Conservation (phyloP, 2,113 vertebrate species). For the Thamnophis sirtalis region DNA sequence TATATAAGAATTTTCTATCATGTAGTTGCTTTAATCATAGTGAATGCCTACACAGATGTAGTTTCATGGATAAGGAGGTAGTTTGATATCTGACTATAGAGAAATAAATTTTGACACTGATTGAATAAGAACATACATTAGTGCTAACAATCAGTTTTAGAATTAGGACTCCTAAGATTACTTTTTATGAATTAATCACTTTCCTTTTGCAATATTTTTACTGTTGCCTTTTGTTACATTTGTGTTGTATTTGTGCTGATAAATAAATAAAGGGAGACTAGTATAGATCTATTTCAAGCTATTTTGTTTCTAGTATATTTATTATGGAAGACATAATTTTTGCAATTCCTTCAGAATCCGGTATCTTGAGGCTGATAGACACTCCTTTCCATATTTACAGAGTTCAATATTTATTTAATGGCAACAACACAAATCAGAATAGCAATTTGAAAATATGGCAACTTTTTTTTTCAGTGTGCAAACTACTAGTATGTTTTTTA, state of each 20-base stretch:
- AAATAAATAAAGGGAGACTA: too few species aligned
- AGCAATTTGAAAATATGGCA: conserved; percentile 45
- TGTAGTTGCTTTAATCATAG: too few species aligned
- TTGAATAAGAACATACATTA: too few species aligned
- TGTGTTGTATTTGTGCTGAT: too few species aligned
- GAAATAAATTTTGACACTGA: too few species aligned
- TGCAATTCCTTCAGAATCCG: conserved; percentile 5
- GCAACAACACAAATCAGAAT: background rate
- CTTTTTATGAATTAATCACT: background rate
- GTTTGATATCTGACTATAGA: too few species aligned
- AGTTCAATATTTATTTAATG: conserved; percentile 12
- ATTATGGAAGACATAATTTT: background rate
- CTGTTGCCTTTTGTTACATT: too few species aligned
- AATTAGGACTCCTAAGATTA: background rate
- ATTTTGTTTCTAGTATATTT: background rate
- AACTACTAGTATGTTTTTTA: conserved; percentile 51
- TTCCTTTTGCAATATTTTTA: background rate
- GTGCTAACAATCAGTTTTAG: background rate
- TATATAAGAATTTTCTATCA: background rate
- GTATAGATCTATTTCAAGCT: too few species aligned
- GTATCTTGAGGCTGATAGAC: conserved; percentile 26
- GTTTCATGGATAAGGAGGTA: too few species aligned
- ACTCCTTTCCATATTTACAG: conserved; percentile 48
- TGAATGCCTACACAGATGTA: background rate
- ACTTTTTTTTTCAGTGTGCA: conserved; percentile 53